Percentiles rank a stretch among this genome's conserved stretches.
Evolutionary conservation across 2,797 vertebrate species (phyloP).

Genomic region (Serranus cabrilla): DNA sequence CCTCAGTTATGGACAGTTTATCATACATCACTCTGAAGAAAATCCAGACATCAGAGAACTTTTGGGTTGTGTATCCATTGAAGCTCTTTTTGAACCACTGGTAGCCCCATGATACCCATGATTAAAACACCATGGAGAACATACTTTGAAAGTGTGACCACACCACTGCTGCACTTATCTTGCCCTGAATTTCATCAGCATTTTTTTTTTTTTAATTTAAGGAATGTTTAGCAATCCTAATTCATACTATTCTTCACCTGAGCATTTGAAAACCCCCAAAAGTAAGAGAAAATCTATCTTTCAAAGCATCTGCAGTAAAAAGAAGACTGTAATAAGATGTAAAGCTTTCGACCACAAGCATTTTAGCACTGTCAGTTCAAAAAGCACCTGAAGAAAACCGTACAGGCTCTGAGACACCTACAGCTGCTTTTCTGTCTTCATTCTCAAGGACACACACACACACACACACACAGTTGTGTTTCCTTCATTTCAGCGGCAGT

Average conservation of each 20-base stretch:
- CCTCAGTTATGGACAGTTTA: too few species aligned
- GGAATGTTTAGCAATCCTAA: neutral
- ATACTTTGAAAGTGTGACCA: slow-evolving; percentile 21
- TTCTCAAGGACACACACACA: neutral
- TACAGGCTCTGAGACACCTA: neutral
- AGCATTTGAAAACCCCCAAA: neutral
- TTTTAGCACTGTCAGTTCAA: slow-evolving; percentile 1
- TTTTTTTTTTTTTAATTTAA: neutral
- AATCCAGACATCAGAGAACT: neutral
- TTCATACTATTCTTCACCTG: neutral
- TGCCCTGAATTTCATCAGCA: slow-evolving; percentile 25
- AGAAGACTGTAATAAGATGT: neutral
- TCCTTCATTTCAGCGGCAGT: too few species aligned
- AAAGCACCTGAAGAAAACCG: slow-evolving; percentile 3
- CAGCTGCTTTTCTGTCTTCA: neutral
- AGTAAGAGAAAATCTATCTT: neutral
- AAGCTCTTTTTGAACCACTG: neutral
- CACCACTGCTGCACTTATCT: slow-evolving; percentile 11
- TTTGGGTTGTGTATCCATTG: too few species aligned
- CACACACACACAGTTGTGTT: too few species aligned
- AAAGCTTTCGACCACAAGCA: neutral
- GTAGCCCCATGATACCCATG: neutral
- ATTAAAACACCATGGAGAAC: slow-evolving; percentile 1
- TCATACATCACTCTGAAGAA: neutral
- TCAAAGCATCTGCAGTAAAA: neutral